Evolutionary conservation across 2,888 invertebrate genomes (phyloP).

Genomic region (Melinopterus prodromus): DNA sequence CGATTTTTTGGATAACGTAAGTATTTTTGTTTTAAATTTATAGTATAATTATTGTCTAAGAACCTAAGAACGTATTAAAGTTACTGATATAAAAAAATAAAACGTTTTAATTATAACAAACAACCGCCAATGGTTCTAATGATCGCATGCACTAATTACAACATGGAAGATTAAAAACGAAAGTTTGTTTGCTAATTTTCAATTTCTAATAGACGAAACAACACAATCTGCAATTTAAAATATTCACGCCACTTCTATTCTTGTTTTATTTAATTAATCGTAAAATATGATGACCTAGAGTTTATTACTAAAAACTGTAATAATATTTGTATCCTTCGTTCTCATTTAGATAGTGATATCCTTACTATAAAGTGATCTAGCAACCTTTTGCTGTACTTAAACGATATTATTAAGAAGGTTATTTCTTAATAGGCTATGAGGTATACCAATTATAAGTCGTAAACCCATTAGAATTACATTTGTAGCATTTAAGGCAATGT

Average conservation of each 20-base stretch:
- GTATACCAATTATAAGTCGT: not conserved
- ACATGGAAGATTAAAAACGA: not conserved
- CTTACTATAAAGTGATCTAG: not conserved
- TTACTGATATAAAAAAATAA: too few species aligned
- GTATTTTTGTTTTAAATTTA: not conserved
- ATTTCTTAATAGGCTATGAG: not conserved
- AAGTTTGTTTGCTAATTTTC: not conserved
- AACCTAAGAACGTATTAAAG: too few species aligned
- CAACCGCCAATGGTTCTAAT: not conserved
- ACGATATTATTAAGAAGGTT: not conserved
- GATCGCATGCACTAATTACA: not conserved
- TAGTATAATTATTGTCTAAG: too few species aligned
- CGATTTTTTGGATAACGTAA: conserved; percentile 14
- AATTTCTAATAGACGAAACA: not conserved
- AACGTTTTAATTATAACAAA: not conserved
- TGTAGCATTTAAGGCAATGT: not conserved
- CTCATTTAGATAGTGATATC: not conserved
- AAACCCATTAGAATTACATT: not conserved
- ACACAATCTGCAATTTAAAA: not conserved
- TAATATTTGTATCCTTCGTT: not conserved
- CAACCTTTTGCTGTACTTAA: not conserved
- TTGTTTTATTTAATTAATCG: not conserved
- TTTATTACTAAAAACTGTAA: not conserved
- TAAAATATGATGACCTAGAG: not conserved
- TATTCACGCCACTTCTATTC: not conserved